Conservation (phyloP, 2,888 invertebrate species). For the Caenorhabditis sp. region DNA sequence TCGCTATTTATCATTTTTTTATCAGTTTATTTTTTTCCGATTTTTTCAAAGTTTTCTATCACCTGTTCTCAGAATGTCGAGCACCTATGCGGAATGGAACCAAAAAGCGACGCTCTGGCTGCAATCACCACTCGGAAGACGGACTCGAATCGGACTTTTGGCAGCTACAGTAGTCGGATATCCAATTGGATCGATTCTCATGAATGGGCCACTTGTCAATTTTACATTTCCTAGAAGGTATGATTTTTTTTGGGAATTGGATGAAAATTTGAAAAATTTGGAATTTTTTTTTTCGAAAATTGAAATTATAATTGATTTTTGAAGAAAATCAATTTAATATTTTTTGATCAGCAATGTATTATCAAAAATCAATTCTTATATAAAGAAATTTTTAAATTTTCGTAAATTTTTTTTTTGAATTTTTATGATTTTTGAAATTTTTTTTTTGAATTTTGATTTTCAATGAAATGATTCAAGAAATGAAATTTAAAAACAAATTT, state of each 20-base stretch:
- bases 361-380: no score
- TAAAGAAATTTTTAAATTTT: no score
- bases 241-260: not conserved
- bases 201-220: slow-evolving; percentile 78
- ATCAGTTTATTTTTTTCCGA: not conserved
- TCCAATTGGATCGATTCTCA: slow-evolving; percentile 73
- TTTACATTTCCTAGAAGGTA: slow-evolving; percentile 71
- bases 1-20: not conserved
- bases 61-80: slow-evolving; percentile 1
- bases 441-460: no score
- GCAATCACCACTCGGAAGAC: slow-evolving; percentile 70
- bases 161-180: slow-evolving; percentile 76
- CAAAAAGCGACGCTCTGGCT: slow-evolving; percentile 65
- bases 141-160: slow-evolving; percentile 74
- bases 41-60: not conserved
- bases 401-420: no score
- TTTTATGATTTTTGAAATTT: no score
- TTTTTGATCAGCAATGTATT: no score
- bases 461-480: no score
- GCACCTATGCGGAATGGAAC: slow-evolving; percentile 63
- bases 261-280: no score
- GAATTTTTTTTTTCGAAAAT: no score
- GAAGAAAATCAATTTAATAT: not conserved
- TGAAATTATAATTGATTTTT: not conserved
- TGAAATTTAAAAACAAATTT: no score